Evolutionary conservation across 2,888 invertebrate species (phyloP), one percentile per base, ranked within the genome.

Genomic region (Adineta ricciae): DNA sequence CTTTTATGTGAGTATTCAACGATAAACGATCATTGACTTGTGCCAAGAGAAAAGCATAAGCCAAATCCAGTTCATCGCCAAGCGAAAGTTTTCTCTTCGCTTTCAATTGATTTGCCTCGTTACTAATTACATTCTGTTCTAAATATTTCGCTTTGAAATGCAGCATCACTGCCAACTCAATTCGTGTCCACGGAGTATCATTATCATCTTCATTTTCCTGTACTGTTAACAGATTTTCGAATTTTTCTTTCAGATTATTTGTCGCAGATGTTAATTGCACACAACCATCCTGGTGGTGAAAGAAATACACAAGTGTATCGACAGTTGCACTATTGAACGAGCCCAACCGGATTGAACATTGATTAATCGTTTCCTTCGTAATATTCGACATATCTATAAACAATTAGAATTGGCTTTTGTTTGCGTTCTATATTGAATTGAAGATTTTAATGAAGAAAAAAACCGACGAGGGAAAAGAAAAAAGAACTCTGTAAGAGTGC

Each of bases 61-160:
- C 78, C 14, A n/a, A 21, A 78, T 41, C n/a, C 41, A 78, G 14
- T 41, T 78, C 41, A 41, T 78, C 41, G n/a, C 41, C 41, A 41
- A 41, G 38, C 0, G 78, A 41, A 78, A 78, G 41, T 36, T 19
- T 4, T 5, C 27, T 32, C 27, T 32, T 32, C 16, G 27, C 16
- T 64, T 64, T 64, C 9, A 38, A 41, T 78, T 41, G 78, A 78
- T 24, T 38, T 24, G 24, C 24, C 21, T 38, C 38, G n/a, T 38
- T 14, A 41, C 9, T 11, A 36, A 24, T 24, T 4, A 0, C 41
- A 2, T 9, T 24, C 14, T 38, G 21, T 24, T 21, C 24, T 78
- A 78, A 78, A 78, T 78, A 78, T 24, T n/a, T 78, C n/a, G 38
- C 21, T 78, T 78, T 78, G 41, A 78, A 78, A 41, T 41, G 38